These are phyloP conservation scores for Pristionchus exspectatus DNA, from an alignment of 2,888 invertebrate genomes.

Conservation along the genomic window DNA sequence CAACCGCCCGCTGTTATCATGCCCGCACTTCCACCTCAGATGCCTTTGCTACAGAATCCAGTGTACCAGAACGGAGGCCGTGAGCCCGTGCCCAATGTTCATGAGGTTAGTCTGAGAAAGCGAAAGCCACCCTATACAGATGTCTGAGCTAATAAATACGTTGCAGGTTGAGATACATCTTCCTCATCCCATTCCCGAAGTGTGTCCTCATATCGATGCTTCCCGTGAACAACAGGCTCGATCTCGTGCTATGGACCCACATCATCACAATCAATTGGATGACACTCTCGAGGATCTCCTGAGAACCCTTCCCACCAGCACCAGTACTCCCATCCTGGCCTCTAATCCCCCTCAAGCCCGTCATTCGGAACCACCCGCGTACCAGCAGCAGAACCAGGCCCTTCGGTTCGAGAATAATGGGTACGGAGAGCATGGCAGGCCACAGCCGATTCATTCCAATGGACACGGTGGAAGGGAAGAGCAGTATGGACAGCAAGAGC, in stretches of 20 bases:
- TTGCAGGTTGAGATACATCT: conserved; percentile 3
- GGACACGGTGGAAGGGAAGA: conserved; percentile 12
- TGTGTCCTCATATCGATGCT: background rate
- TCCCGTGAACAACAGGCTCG: background rate
- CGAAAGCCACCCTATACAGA: no score
- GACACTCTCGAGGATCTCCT: conserved; percentile 35
- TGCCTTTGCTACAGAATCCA: conserved; percentile 12
- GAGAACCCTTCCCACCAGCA: conserved; percentile 46
- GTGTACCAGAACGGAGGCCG: background rate
- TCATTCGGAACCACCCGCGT: conserved; percentile 58
- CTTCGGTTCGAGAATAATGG: background rate
- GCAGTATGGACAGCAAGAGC: background rate
- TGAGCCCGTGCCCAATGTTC: background rate
- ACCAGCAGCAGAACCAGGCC: background rate
- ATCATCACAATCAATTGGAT: conserved; percentile 9
- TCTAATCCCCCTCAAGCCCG: conserved; percentile 56
- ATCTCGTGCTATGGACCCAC: background rate
- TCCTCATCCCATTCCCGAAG: conserved; percentile 12
- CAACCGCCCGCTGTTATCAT: conserved; percentile 3
- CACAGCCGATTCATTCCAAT: background rate
- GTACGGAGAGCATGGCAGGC: background rate
- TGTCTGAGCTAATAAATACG: no score
- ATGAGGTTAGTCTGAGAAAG: background rate
- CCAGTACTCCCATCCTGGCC: background rate
- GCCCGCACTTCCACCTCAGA: conserved; percentile 4